Evolutionary conservation across 2,797 vertebrate species (phyloP).

Genomic region (Rhinogobio ventralis): DNA sequence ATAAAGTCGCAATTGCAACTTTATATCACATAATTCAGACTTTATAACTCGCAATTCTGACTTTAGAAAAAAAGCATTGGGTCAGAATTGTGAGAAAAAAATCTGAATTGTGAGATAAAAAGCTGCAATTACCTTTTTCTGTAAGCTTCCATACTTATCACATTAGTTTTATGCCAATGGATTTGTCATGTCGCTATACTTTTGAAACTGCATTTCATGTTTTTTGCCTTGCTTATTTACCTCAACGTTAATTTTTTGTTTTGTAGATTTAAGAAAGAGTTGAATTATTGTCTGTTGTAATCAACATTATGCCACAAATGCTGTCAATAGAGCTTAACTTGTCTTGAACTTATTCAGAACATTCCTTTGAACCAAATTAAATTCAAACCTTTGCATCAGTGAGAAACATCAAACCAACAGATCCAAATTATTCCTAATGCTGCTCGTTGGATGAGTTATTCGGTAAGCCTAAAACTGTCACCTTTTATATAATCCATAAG

Average conservation of each 20-base stretch:
- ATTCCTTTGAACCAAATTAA: not conserved
- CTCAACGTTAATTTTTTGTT: not conserved
- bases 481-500: constrained; percentile 68
- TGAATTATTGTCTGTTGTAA: not conserved
- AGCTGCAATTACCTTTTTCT: too few relatives aligned
- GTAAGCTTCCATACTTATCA: not conserved
- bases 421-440: not conserved
- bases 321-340: not conserved
- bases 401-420: constrained; percentile 1
- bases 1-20: too few relatives aligned
- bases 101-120: too few relatives aligned
- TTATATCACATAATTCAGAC: too few relatives aligned
- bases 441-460: constrained; percentile 46
- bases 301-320: not conserved
- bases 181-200: not conserved
- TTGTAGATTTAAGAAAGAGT: not conserved
- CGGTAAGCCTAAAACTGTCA: constrained; percentile 33
- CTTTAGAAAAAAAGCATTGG: too few relatives aligned
- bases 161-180: not conserved
- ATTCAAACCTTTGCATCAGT: not conserved
- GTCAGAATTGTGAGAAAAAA: too few relatives aligned
- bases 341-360: not conserved
- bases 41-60: too few relatives aligned
- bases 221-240: not conserved
- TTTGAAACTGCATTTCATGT: not conserved